Conservation (phyloP, 2,888 invertebrate genomes). For the Ptychoptera albimana region DNA sequence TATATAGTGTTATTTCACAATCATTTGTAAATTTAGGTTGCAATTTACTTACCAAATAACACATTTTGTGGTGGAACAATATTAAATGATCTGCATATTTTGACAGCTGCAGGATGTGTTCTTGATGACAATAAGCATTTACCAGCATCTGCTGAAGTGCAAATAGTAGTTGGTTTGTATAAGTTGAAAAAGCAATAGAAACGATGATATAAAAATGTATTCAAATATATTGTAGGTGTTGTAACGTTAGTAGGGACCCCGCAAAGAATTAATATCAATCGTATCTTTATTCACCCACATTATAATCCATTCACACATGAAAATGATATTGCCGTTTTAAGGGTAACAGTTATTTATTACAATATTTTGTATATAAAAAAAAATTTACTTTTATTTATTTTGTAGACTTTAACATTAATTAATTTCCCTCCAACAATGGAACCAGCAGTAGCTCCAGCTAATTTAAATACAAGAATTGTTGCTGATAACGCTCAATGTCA, state of each 20-base stretch:
- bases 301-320: conserved; percentile 8
- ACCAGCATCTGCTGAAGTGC: not conserved
- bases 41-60: conserved; percentile 2
- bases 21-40: not conserved
- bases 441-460: conserved; percentile 3
- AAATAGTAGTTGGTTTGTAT: not conserved
- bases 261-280: not conserved
- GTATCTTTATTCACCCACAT: conserved; percentile 8
- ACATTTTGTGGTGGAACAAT: conserved; percentile 9
- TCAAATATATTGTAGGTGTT: too few species aligned
- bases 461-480: conserved; percentile 5
- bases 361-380: not conserved
- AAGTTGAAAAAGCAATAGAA: too few species aligned
- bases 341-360: conserved; percentile 5
- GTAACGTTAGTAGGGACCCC: not conserved
- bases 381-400: conserved; percentile 1
- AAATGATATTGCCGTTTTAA: conserved; percentile 10
- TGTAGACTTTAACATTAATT: conserved; percentile 1
- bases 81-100: conserved; percentile 8
- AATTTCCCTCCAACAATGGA: conserved; percentile 1
- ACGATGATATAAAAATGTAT: too few species aligned
- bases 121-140: conserved; percentile 2
- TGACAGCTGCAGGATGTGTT: conserved; percentile 9
- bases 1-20: too few species aligned
- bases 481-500: not conserved